These are phyloP conservation scores for Ferdinandea cuprea DNA, from an alignment of 2,888 invertebrate species.

Conservation along the genomic window DNA sequence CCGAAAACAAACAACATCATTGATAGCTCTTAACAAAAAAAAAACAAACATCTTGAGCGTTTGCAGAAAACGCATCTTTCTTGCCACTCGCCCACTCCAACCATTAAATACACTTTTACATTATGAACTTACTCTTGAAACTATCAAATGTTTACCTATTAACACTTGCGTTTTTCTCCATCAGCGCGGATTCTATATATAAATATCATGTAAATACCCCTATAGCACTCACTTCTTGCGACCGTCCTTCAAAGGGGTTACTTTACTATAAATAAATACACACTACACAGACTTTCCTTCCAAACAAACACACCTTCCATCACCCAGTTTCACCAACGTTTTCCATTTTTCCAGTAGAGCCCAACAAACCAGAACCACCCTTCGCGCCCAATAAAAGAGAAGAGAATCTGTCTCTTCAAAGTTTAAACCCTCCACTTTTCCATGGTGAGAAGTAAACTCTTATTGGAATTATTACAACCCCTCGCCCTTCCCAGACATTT, in stretches of 20 bases:
- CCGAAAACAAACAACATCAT: too few relatives aligned
- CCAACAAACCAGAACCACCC: constrained; percentile 7
- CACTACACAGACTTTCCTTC: constrained; percentile 32
- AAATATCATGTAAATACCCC: constrained; percentile 13
- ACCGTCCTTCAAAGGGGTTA: constrained; percentile 21
- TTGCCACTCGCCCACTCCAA: neutral
- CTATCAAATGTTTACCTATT: constrained; percentile 9
- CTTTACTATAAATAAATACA: constrained; percentile 54
- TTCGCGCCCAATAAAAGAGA: constrained; percentile 2
- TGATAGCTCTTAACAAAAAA: too few relatives aligned
- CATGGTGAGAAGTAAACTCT: constrained; percentile 1
- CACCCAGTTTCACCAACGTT: constrained; percentile 30
- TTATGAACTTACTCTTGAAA: neutral
- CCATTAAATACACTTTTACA: neutral
- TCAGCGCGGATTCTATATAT: constrained; percentile 23
- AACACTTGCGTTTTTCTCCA: constrained; percentile 10
- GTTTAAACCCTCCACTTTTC: too few relatives aligned
- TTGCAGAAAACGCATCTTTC: too few relatives aligned
- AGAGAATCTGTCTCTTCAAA: neutral
- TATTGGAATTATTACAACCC: constrained; percentile 22
- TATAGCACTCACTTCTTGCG: constrained; percentile 3
- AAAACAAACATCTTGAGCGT: too few relatives aligned
- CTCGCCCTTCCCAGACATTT: neutral
- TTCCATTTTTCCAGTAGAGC: constrained; percentile 8
- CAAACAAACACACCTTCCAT: neutral